These are phyloP conservation scores for Agelastica alni DNA, from an alignment of 2,888 invertebrate genomes.

Conservation along the genomic window DNA sequence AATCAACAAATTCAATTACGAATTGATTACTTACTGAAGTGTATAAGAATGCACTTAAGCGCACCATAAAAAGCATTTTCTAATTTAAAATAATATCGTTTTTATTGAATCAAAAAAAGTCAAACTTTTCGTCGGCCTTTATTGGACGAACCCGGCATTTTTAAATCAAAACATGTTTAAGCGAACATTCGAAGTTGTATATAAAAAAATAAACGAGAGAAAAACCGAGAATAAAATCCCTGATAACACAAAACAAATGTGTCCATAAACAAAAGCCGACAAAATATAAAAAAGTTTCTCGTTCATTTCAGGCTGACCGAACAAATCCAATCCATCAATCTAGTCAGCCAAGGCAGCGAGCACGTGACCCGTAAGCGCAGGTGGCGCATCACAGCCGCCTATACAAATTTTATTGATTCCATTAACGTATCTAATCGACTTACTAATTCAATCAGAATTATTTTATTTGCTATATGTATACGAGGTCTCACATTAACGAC, in stretches of 20 bases:
- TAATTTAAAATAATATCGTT: too few relatives aligned
- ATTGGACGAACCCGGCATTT: background rate
- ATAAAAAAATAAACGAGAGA: slow-evolving; percentile 4
- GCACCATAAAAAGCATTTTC: too few relatives aligned
- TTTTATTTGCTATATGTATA: background rate
- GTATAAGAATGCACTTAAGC: too few relatives aligned
- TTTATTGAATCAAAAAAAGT: too few relatives aligned
- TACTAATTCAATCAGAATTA: slow-evolving; percentile 22
- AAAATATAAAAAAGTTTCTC: slow-evolving; percentile 24
- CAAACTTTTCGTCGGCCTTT: too few relatives aligned
- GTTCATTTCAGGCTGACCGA: slow-evolving; percentile 24
- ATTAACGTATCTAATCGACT: slow-evolving; percentile 28
- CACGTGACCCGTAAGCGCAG: slow-evolving; percentile 24
- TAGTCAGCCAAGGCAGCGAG: slow-evolving; percentile 20
- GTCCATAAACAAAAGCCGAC: slow-evolving; percentile 25
- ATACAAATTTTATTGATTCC: slow-evolving; percentile 29
- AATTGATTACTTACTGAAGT: too few relatives aligned
- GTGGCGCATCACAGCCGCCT: slow-evolving; percentile 18
- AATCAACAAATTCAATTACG: too few relatives aligned
- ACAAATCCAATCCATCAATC: slow-evolving; percentile 26
- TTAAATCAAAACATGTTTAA: slow-evolving; percentile 6
- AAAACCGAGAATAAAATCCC: slow-evolving; percentile 11
- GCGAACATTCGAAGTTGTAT: slow-evolving; percentile 6
- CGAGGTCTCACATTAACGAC: too few relatives aligned
- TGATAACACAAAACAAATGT: slow-evolving; percentile 24